Evolutionary conservation across 2,113 vertebrate species (phyloP), one percentile per base, ranked within the genome.

Genomic region (Lucifuga dentata): DNA sequence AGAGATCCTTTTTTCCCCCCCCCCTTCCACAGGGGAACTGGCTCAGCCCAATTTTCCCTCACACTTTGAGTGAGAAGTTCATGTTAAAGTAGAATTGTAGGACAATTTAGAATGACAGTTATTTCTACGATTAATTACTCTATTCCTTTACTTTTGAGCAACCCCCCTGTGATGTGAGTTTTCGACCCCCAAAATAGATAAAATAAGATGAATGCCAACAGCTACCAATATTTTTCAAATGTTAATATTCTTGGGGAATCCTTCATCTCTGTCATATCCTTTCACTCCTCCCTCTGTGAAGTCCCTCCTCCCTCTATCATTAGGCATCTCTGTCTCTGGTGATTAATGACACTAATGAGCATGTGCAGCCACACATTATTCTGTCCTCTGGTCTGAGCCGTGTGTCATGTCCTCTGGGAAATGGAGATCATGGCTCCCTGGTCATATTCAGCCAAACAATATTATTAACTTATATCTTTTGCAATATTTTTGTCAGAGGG

Each of bases 261-360:
- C 65, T 83, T 74, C 69, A 78, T 90, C 86, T 77, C 67, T 76
- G 77, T 88, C 83, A 80, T 46, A 69, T 82, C 64, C 46, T 55
- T 41, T 67, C 61, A 53, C 64, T 70, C 79, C 51, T 70, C 52
- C 68, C 60, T 59, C 57, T 24, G 41, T 63, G 59, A 84, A 85
- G 76, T 75, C 72, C 73, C 73, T 84, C 61, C 59, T 80, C 75
- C 71, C 71, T 72, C 79, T 82, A 88, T 87, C 88, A 71, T 86
- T 86, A 88, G 76, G 76, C 83, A 69, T 88, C 72, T 83, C 86
- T 85, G 85, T 82, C 87, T 73, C 86, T 36, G 44, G 68, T 91
- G 90, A 92, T 91, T 89, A 92, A 91, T 89, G 88, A 89, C 66
- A 82, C 85, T 89, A 90, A 91, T 89, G 90, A 90, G 89, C 83